Percentiles rank a stretch among this genome's conserved stretches.
Evolutionary conservation across 64 coral and sea anemone species (phyloP).

Genomic region (Pachyseris speciosa): DNA sequence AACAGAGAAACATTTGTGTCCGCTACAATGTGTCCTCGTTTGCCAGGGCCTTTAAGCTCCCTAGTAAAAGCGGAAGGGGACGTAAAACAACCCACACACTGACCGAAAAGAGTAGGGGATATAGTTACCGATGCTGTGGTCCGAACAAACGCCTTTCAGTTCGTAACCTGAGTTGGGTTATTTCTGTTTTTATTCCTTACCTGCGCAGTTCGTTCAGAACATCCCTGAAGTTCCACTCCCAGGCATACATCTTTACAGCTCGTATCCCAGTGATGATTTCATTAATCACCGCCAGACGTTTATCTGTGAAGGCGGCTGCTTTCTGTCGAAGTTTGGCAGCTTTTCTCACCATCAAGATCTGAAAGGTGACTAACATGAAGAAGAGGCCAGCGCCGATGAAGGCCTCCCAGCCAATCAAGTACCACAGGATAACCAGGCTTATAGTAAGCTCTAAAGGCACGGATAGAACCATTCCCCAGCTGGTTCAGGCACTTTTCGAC

Average conservation of each 20-base stretch:
- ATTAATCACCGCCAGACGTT: neutral
- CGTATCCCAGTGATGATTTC: conserved; percentile 38
- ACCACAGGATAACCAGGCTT: conserved; percentile 28
- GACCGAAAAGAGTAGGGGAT: too few species aligned
- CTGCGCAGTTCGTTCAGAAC: too few species aligned
- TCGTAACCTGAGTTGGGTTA: too few species aligned
- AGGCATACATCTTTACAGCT: conserved; percentile 44
- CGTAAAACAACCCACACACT: too few species aligned
- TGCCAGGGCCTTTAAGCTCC: too few species aligned
- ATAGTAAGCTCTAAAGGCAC: too few species aligned
- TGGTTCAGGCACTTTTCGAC: conserved; percentile 6
- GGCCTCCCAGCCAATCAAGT: conserved; percentile 36
- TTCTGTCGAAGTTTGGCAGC: neutral
- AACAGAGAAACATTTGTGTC: too few species aligned
- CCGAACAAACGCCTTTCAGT: too few species aligned
- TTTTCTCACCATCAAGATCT: conserved; percentile 20
- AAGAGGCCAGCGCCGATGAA: neutral
- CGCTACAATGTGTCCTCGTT: too few species aligned
- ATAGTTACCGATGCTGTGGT: too few species aligned
- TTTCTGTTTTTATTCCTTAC: neutral
- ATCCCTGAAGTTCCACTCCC: too few species aligned
- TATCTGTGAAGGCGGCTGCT: conserved; percentile 10
- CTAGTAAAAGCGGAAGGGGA: too few species aligned
- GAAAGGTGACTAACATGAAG: conserved; percentile 11
- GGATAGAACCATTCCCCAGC: neutral